phyloP scores from a whole-genome alignment of 2,888 invertebrate species.

The Lagria hirta region DNA sequence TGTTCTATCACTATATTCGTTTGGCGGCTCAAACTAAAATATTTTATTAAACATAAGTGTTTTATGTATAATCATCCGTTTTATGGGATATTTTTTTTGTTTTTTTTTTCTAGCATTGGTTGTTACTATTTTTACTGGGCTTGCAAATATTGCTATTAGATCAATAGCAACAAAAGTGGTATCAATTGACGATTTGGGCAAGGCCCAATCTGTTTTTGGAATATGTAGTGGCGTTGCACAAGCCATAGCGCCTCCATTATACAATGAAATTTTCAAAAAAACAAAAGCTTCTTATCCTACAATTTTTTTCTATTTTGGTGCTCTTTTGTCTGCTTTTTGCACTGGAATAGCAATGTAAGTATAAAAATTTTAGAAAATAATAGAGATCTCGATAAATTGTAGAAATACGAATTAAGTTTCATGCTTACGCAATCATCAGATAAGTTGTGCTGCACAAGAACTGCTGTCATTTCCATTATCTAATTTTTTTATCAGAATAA shows the following conservation, averaged over 20 bases:
- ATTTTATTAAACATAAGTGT: no score
- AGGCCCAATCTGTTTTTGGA: slow-evolving; percentile 60
- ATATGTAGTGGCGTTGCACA: slow-evolving; percentile 62
- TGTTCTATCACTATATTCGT: no score
- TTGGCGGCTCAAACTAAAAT: no score
- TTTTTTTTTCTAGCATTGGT: slow-evolving; percentile 35
- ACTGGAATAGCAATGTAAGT: slow-evolving; percentile 39
- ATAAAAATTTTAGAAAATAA: no score
- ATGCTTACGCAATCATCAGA: no score
- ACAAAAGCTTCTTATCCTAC: slow-evolving; percentile 58
- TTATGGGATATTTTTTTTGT: no score
- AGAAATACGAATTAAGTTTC: no score
- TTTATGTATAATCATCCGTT: no score
- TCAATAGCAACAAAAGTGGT: slow-evolving; percentile 52
- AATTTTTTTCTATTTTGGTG: slow-evolving; percentile 61
- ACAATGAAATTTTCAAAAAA: slow-evolving; percentile 59
- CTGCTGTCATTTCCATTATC: no score
- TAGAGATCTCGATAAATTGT: no score
- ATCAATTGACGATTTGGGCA: slow-evolving; percentile 49
- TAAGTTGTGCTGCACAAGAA: no score
- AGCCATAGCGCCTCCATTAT: slow-evolving; percentile 60
- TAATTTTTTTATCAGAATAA: no score
- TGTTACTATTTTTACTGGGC: slow-evolving; percentile 48
- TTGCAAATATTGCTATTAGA: slow-evolving; percentile 47
- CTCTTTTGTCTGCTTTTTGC: slow-evolving; percentile 34